Conservation (phyloP, 2,113 vertebrate genomes). For the Paratilapia polleni region DNA sequence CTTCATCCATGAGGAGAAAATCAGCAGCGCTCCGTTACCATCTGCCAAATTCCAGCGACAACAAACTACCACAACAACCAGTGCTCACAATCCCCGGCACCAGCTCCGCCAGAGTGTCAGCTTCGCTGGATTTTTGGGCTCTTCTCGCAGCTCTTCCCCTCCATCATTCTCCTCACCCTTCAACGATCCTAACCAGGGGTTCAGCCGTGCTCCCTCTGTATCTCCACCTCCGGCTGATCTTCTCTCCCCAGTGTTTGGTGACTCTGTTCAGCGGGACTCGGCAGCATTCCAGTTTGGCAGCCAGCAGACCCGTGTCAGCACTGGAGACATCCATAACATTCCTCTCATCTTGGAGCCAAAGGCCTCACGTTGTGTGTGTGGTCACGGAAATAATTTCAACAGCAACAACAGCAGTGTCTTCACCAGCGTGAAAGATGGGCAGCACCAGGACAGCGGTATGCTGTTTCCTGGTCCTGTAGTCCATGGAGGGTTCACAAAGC, state of each 20-base stretch:
- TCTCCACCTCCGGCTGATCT: slow-evolving; percentile 84
- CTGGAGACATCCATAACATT: slow-evolving; percentile 78
- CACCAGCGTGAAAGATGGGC: slow-evolving; percentile 52
- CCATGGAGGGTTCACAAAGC: slow-evolving; percentile 51
- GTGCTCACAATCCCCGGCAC: slow-evolving; percentile 64
- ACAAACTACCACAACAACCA: neutral
- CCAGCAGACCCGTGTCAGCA: slow-evolving; percentile 70
- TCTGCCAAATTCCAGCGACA: slow-evolving; percentile 62
- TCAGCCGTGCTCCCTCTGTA: slow-evolving; percentile 83
- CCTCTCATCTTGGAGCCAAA: slow-evolving; percentile 75
- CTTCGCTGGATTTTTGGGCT: slow-evolving; percentile 83
- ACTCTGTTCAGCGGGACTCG: slow-evolving; percentile 57
- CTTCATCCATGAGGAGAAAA: slow-evolving; percentile 88
- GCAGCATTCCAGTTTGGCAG: slow-evolving; percentile 79
- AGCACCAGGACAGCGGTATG: slow-evolving; percentile 37
- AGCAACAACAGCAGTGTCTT: slow-evolving; percentile 57
- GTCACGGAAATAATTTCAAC: slow-evolving; percentile 73
- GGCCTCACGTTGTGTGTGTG: slow-evolving; percentile 80
- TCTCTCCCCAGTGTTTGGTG: slow-evolving; percentile 78
- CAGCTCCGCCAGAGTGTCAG: slow-evolving; percentile 87
- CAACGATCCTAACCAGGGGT: slow-evolving; percentile 79
- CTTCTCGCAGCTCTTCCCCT: slow-evolving; percentile 75
- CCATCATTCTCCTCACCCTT: slow-evolving; percentile 66
- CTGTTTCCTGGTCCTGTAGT: slow-evolving; percentile 28
- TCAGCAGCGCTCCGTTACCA: slow-evolving; percentile 32